These are phyloP conservation scores for Cecropterus lyciades DNA, from an alignment of 1,140 invertebrate genomes.

Conservation along the genomic window DNA sequence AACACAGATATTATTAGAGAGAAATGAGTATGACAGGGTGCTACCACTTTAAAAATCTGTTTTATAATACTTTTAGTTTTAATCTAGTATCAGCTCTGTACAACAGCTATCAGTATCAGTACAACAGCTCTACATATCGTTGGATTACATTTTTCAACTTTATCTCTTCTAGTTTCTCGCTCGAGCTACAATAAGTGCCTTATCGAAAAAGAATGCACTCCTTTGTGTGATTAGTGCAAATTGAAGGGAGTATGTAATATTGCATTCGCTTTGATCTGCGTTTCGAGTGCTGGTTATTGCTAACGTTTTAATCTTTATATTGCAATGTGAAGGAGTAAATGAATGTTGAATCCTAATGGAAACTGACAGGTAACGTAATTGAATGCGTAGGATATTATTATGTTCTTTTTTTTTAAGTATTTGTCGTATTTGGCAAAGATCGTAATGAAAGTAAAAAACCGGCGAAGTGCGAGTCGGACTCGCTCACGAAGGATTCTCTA, in stretches of 20 bases:
- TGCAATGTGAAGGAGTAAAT: background rate
- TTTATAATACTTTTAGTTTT: too few relatives aligned
- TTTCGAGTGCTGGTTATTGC: background rate
- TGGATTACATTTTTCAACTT: too few relatives aligned
- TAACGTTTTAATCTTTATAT: background rate
- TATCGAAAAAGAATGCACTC: background rate
- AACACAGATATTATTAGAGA: too few relatives aligned
- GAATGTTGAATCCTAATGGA: background rate
- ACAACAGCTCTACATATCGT: too few relatives aligned
- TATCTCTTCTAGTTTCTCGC: background rate
- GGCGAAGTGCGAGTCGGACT: too few relatives aligned
- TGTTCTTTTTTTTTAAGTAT: background rate
- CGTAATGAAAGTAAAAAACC: too few relatives aligned
- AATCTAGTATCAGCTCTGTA: too few relatives aligned
- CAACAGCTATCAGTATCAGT: too few relatives aligned
- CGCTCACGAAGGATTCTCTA: too few relatives aligned
- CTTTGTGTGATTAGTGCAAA: slow-evolving; percentile 13
- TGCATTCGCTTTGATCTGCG: background rate
- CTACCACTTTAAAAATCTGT: too few relatives aligned
- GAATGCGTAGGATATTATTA: background rate
- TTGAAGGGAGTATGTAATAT: slow-evolving; percentile 6
- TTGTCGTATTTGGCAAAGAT: too few relatives aligned
- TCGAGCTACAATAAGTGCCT: background rate
- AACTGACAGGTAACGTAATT: background rate
- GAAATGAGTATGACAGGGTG: too few relatives aligned